Base-by-base conservation (phyloP, 2,113 vertebrate species). In the Calyptommatus sinebrachiatus region DNA sequence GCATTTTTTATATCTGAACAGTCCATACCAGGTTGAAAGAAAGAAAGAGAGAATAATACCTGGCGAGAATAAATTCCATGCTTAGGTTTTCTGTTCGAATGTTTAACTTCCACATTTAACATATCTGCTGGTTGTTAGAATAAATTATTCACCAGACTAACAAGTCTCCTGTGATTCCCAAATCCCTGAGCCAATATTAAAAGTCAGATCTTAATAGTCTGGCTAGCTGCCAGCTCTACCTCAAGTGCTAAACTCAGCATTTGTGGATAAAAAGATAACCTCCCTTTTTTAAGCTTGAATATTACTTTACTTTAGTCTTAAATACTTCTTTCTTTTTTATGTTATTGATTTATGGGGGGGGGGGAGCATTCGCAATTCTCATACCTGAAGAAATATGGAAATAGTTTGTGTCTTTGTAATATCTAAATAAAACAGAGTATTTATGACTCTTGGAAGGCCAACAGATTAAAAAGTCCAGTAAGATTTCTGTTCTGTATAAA, bases 231-330 rank as follows among this genome's bases (percentile, higher is more conserved):
- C 28, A 73, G 61, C 57, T 6, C 61, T 76, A 79, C 65, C 31
- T 70, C 83, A 4, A 77, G 1, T 28, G 81, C 22, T 73, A 73
- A 71, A 16, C 53, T 80, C 71, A 79, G 67, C 60, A 81, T 73
- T 73, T 26, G 20, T 84, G 50, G 7, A 60, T 82, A 22, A 29
- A 5, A 10, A 0, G 1, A 76, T 46, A 79, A 14, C 75, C 8
- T 75, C 26, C 62, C 66, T 67, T 76, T 71, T 71, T n/a, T 71
- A 35, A 79, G 6, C 4, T 65, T 14, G 26, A 80, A 53, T 26
- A 50, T 35, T 80, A 11, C 45, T 73, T 35, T 80, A 11, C 45
- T 73, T 65, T 48, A 45, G 45, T 29, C 35, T 76, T 45, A 61
- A 29, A 70, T 28, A 50, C 48, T 8, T 50, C 48, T 50, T 50